Evolutionary conservation across 2,113 vertebrate genomes (phyloP), one percentile per base, ranked within the genome.

Genomic region (Syrmaticus mikado): DNA sequence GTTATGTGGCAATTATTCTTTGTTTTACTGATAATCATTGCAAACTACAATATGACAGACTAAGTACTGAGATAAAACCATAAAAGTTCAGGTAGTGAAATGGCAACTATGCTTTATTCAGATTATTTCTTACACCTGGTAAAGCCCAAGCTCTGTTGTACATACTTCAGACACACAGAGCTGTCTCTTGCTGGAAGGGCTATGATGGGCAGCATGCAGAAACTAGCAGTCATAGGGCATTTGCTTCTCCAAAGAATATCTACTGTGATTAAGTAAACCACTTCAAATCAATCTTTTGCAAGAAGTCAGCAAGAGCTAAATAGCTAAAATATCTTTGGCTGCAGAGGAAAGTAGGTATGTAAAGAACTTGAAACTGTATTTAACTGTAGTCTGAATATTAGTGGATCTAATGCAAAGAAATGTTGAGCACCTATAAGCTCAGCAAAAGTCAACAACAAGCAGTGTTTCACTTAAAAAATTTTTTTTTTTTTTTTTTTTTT

Each of bases 181-280:
- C 12, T 43, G n/a, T 19, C 21, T 84, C 3, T 62, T 25, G 1
- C 4, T 55, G 25, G 40, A 82, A 65, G 30, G 68, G 18, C 41
- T 55, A 9, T 1, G 2, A 25, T 1, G 4, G 30, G 11, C 41
- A 82, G 21, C 21, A 25, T 0, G 1, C 0, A 2, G 50, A 58
- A 4, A 34, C 11, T 38, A 45, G 65, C 8, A 15, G 58, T 34
- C 6, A 34, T 64, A 27, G 6, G 89, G 40, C 19, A 24, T 20
- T 14, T 13, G 25, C 10, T 89, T 68, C 62, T 87, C 28, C 21
- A 3, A 0, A 40, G 17, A 7, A 71, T 60, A 72, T 85, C 41
- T 80, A 73, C 30, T 15, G n/a, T 82, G 32, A 68, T 27, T 22
- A 57, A 85, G 13, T 3, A 67, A 79, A 72, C 36, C 10, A 28